A percentile compares a stretch with the other conserved stretches of the same genome.
Evolutionary conservation across 2,888 invertebrate species (phyloP).

Genomic region (Heliconius sara): DNA sequence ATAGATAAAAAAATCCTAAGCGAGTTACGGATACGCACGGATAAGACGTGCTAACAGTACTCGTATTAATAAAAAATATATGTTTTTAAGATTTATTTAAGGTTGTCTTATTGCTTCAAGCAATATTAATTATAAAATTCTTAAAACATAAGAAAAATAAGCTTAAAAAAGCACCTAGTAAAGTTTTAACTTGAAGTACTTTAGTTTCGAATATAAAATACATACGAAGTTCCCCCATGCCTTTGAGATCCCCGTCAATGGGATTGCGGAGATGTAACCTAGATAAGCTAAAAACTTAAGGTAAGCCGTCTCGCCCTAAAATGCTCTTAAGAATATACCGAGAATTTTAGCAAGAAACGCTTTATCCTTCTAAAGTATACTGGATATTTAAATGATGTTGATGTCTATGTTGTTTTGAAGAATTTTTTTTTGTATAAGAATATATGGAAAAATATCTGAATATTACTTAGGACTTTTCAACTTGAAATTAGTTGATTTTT

Average conservation of each 20-base stretch:
- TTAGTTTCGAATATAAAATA: conserved; percentile 29
- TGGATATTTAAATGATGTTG: conserved; percentile 14
- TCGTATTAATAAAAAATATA: neutral
- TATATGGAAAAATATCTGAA: neutral
- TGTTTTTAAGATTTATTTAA: too few species aligned
- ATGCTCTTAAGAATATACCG: conserved; percentile 35
- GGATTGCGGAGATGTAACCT: conserved; percentile 63
- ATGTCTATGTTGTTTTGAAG: neutral
- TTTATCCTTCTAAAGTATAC: conserved; percentile 12
- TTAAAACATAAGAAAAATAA: neutral
- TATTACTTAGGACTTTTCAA: neutral
- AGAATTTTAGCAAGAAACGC: conserved; percentile 31
- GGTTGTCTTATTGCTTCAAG: too few species aligned
- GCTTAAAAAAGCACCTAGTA: neutral
- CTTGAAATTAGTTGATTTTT: neutral
- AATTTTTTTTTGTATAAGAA: neutral
- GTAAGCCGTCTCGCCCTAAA: conserved; percentile 43
- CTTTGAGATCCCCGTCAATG: conserved; percentile 56
- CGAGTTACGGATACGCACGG: too few species aligned
- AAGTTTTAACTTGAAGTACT: neutral
- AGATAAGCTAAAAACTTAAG: conserved; percentile 57
- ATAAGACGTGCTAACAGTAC: too few species aligned
- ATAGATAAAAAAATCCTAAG: too few species aligned
- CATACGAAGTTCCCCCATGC: conserved; percentile 37
- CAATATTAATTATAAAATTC: neutral